A percentile compares a stretch with the other conserved stretches of the same genome.
Conservation (phyloP, 2,888 invertebrate genomes). For the Dexiosoma caninum region DNA sequence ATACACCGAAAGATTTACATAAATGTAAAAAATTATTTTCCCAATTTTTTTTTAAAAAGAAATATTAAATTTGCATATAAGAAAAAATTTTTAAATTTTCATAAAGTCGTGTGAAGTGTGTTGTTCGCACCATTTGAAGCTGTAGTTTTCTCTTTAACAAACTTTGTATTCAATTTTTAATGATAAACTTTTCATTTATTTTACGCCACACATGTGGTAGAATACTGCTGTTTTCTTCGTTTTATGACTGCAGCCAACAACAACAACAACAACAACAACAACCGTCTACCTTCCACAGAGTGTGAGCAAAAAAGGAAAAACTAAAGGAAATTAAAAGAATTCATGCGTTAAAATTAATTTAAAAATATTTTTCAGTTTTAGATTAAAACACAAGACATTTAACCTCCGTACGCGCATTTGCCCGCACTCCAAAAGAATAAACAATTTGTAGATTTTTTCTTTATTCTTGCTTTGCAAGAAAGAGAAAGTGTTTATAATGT, state of each 20-base stretch:
- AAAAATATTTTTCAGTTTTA: slow-evolving; percentile 57
- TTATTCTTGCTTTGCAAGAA: background rate
- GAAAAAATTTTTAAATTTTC: too few species aligned
- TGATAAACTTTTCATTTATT: background rate
- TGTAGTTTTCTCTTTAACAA: background rate
- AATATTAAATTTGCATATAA: too few species aligned
- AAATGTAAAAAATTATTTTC: too few species aligned
- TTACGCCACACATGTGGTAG: background rate
- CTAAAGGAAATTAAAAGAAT: slow-evolving; percentile 66
- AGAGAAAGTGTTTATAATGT: slow-evolving; percentile 30
- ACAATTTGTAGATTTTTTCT: background rate
- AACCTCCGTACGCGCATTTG: background rate
- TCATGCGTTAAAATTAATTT: slow-evolving; percentile 67
- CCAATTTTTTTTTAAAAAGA: too few species aligned
- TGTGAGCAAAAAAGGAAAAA: background rate
- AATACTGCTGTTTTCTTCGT: background rate
- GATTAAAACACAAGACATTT: slow-evolving; percentile 25
- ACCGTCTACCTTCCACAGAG: background rate
- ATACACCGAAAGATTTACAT: too few species aligned
- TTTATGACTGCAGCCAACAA: background rate
- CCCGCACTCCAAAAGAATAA: background rate
- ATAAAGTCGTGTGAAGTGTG: too few species aligned
- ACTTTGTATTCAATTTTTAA: background rate
- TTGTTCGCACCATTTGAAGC: too few species aligned
- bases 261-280: too few species aligned